phyloP scores from a whole-genome alignment of 2,888 invertebrate species.

The Dolomedes plantarius region DNA sequence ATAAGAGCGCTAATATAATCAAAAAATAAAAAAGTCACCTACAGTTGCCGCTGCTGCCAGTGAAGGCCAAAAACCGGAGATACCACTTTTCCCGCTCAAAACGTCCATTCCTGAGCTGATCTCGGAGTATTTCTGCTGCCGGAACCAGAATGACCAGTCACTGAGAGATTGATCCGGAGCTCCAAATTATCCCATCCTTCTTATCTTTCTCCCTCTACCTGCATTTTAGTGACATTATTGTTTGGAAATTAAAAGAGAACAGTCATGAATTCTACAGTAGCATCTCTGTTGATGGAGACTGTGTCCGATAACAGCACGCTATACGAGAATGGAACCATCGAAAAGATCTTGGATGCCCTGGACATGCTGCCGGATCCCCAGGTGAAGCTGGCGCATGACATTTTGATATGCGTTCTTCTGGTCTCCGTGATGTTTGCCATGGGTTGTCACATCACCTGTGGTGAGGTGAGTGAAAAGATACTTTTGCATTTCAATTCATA shows the following conservation, averaged over 20 bases:
- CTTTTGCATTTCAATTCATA: not conserved
- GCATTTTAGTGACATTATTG: not conserved
- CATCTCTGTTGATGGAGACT: conserved; percentile 35
- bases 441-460: conserved; percentile 75
- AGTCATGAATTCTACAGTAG: conserved; percentile 52
- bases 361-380: conserved; percentile 60
- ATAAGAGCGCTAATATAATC: not conserved
- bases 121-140: conserved; percentile 11
- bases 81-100: conserved; percentile 46
- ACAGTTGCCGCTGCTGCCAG: not conserved
- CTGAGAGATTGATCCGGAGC: conserved; percentile 5
- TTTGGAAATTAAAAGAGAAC: not conserved
- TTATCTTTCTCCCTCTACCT: not conserved
- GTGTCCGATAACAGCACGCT: conserved; percentile 15
- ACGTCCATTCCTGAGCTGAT: not conserved
- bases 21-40: conserved; percentile 11
- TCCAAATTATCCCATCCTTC: not conserved
- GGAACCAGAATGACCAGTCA: conserved; percentile 43
- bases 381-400: conserved; percentile 73
- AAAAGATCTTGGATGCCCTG: not conserved
- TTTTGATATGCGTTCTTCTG: conserved; percentile 73
- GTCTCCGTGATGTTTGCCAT: conserved; percentile 76
- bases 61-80: conserved; percentile 63
- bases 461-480: conserved; percentile 70
- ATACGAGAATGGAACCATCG: conserved; percentile 15